Base-by-base conservation (phyloP, 2,888 invertebrate genomes). In the Crematogaster levior region DNA sequence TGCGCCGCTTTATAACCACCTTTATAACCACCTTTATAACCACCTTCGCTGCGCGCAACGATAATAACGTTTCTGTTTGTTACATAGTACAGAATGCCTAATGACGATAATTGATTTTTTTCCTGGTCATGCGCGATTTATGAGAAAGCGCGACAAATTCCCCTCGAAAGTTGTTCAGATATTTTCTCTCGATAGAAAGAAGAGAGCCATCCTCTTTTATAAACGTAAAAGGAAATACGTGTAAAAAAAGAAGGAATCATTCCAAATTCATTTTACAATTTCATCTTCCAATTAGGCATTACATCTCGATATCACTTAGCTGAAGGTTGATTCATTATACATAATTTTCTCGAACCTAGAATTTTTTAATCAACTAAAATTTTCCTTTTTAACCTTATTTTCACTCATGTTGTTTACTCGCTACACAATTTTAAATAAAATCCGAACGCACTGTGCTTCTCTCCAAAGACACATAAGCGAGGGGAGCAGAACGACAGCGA, bases 401-500 rank as follows among this genome's bases (percentile, higher is more conserved):
- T n/a, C 37, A 3, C 30, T 46, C 6, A 24, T 12, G n/a, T 21
- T 61, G 61, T 61, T 74, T 48, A 48, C 24, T 48, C 48, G 34
- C 24, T 18, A 18, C 12, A 34, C 1, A 48, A 61, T 61, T 21
- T 9, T 58, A 37, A 74, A 34, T 61, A 24, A 18, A 74, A 48
- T 18, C 48, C 61, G 48, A 75, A 75, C 37, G 70, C 70, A 37
- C n/a, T 40, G 53, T 21, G 48, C 24, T 65, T 70, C 60, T 60
- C 84, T 65, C 43, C 30, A 21, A 34, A 68, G 79, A 77, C 82
- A 73, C 40, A 63, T 24, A 65, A 27, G 51, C 66, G 65, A 65
- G 61, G 75, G 60, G 61, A 53, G 77, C 51, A 10, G 21, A 46
- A 56, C 34, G 53, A 61, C n/a, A 34, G 66, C 46, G 58, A 37